A percentile compares a stretch with the other conserved stretches of the same genome.
These are phyloP conservation scores for Habrosyne pyritoides DNA, from an alignment of 2,888 invertebrate genomes.

Conservation along the genomic window DNA sequence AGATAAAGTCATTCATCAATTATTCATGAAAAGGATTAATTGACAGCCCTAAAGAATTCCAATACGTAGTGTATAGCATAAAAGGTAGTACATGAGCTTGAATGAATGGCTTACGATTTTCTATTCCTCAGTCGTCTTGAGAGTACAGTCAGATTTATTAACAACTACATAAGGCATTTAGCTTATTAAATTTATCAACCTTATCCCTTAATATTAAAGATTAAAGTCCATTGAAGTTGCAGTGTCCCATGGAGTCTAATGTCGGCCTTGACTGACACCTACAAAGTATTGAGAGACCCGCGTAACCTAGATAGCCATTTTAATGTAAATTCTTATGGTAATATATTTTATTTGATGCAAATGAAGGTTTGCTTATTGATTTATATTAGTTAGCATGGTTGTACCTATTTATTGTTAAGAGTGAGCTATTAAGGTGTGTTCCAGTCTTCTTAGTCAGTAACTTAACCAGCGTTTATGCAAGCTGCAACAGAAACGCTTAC, in stretches of 20 bases:
- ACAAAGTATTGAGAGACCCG: slow-evolving; percentile 5
- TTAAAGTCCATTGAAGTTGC: neutral
- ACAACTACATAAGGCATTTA: neutral
- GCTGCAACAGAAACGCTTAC: no score
- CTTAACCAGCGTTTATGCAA: no score
- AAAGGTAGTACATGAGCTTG: slow-evolving; percentile 4
- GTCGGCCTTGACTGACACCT: slow-evolving; percentile 10
- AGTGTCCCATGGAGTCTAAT: neutral
- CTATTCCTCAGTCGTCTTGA: neutral
- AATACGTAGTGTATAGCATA: neutral
- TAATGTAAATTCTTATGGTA: slow-evolving; percentile 3
- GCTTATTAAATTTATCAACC: neutral
- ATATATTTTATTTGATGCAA: slow-evolving; percentile 1
- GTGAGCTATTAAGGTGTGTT: no score
- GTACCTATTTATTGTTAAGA: no score
- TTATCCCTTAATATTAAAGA: neutral
- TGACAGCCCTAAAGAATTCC: slow-evolving; percentile 6
- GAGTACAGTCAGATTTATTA: neutral
- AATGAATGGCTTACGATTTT: slow-evolving; percentile 8
- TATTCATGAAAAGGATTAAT: slow-evolving; percentile 1
- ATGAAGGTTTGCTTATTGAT: neutral
- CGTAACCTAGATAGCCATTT: slow-evolving; percentile 4
- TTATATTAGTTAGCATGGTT: neutral
- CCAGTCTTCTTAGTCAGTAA: no score
- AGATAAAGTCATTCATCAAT: slow-evolving; percentile 1